These are phyloP conservation scores for Holothuria leucospilota DNA, from an alignment of 53 echinoderm and acorn worm genomes.

Conservation along the genomic window DNA sequence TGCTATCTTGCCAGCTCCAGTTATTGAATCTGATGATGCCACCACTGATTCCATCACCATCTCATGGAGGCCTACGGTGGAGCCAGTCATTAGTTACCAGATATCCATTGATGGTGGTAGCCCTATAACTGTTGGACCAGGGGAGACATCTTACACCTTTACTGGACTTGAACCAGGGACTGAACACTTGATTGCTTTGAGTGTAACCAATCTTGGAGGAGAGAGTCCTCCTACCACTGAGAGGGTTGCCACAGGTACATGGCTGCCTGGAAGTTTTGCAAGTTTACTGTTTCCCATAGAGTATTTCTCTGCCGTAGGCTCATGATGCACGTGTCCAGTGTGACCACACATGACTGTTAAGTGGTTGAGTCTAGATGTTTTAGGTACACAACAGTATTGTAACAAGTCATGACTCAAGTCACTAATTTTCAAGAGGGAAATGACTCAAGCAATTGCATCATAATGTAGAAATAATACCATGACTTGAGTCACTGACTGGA, in stretches of 20 bases:
- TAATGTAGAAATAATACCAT: no score
- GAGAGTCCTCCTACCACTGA: constrained; percentile 1
- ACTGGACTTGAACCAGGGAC: constrained; percentile 7
- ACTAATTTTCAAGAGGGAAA: no score
- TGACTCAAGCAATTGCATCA: no score
- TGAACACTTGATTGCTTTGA: constrained; percentile 19
- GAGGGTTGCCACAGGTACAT: constrained; percentile 36
- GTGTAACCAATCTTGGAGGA: constrained; percentile 23
- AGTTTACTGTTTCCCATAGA: no score
- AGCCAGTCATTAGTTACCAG: neutral
- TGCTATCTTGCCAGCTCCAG: constrained; percentile 2
- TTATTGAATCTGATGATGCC: constrained; percentile 10
- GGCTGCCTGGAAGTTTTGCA: no score
- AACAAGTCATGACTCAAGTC: no score
- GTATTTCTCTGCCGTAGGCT: no score
- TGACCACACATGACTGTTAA: no score
- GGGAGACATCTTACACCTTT: constrained; percentile 28
- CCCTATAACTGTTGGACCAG: neutral
- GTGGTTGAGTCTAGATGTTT: no score
- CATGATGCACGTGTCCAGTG: no score
- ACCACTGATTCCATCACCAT: constrained; percentile 21
- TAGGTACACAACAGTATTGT: no score
- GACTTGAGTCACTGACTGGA: no score
- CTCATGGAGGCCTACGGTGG: neutral
- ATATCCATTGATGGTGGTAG: constrained; percentile 11